A percentile compares a stretch with the other conserved stretches of the same genome.
phyloP scores from a whole-genome alignment of 2,797 vertebrate species.

The Esox lucius region DNA sequence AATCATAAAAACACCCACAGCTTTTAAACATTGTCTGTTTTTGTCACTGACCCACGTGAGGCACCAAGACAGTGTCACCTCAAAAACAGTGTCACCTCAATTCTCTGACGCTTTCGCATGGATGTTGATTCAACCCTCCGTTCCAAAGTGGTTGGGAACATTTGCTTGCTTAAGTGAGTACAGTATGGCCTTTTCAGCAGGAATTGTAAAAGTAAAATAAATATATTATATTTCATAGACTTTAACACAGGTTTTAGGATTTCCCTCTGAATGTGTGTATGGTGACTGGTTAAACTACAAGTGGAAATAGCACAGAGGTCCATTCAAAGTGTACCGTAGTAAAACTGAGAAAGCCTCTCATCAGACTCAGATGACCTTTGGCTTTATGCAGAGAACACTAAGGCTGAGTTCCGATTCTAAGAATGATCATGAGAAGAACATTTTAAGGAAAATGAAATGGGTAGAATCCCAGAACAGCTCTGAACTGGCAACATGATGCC shows the following conservation, averaged over 20 bases:
- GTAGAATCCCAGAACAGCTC: no score
- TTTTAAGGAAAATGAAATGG: no score
- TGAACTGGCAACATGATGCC: no score
- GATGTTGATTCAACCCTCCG: conserved; percentile 29
- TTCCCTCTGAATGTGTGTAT: conserved; percentile 41
- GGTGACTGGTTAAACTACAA: conserved; percentile 36
- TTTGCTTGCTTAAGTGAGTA: background rate
- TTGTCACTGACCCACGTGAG: conserved; percentile 28
- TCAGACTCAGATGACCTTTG: conserved; percentile 17
- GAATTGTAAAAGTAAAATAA: conserved; percentile 69
- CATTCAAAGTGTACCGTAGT: conserved; percentile 53
- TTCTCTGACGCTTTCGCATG: conserved; percentile 26
- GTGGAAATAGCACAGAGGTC: no score
- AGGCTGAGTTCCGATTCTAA: no score
- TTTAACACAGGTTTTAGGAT: conserved; percentile 56
- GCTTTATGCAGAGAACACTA: background rate
- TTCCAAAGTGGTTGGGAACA: conserved; percentile 26
- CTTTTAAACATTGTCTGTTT: conserved; percentile 11
- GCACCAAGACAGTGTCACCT: conserved; percentile 45
- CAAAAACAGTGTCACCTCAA: conserved; percentile 53
- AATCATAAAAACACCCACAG: conserved; percentile 27
- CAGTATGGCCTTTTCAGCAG: conserved; percentile 65
- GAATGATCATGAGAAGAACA: no score
- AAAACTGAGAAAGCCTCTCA: conserved; percentile 22
- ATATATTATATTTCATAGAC: conserved; percentile 49